A percentile compares a stretch with the other conserved stretches of the same genome.
Conservation (phyloP, 35 echinoderm and acorn worm species). For the Acanthaster planci region DNA sequence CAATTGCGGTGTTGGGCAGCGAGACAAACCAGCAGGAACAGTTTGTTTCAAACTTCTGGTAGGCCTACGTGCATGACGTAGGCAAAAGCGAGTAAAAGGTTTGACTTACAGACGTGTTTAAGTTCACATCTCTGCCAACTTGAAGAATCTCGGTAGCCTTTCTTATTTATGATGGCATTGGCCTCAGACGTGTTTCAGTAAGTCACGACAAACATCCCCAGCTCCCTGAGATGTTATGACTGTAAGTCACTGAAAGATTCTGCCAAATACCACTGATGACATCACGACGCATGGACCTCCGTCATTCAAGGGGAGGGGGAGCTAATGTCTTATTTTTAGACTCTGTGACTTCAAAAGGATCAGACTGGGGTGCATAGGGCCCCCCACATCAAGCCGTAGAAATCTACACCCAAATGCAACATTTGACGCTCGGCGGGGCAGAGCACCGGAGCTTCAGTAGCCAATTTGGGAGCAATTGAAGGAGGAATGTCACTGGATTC, state of each 20-base stretch:
- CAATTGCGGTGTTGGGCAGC: too few species aligned
- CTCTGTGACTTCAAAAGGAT: not conserved
- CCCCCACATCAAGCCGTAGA: not conserved
- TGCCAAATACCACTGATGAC: not conserved
- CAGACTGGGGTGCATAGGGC: not conserved
- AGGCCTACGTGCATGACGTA: too few species aligned
- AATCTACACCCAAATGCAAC: slow-evolving; percentile 10
- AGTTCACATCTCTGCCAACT: too few species aligned
- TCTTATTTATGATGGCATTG: too few species aligned
- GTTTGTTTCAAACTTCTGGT: too few species aligned
- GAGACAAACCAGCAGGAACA: too few species aligned
- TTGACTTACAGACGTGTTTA: too few species aligned
- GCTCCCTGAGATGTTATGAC: too few species aligned
- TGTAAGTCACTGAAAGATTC: not conserved
- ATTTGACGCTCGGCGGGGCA: not conserved
- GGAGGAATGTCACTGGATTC: not conserved
- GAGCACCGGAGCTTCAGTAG: not conserved
- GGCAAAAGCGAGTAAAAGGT: too few species aligned
- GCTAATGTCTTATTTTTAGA: not conserved
- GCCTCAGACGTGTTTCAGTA: too few species aligned
- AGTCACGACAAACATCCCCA: too few species aligned
- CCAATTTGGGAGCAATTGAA: not conserved
- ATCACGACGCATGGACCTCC: slow-evolving; percentile 19
- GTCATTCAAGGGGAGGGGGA: not conserved
- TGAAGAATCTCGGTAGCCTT: too few species aligned